phyloP scores from a whole-genome alignment of 2,797 vertebrate genomes.

The Urosaurus nigricauda region DNA sequence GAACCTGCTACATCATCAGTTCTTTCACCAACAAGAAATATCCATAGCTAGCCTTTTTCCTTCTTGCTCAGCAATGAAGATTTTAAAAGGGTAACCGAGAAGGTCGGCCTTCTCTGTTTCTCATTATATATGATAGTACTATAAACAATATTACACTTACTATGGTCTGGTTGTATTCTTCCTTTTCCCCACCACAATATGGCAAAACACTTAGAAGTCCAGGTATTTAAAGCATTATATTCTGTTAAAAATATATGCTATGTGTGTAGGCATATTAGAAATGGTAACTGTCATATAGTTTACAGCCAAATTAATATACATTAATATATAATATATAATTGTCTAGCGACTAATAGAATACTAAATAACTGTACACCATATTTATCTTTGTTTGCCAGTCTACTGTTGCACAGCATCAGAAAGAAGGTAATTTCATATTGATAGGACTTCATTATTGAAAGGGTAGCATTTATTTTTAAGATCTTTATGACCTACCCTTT shows the following conservation, averaged over 20 bases:
- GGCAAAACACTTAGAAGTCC: constrained; percentile 33
- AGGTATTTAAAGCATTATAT: constrained; percentile 26
- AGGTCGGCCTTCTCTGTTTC: background rate
- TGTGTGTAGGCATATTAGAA: constrained; percentile 16
- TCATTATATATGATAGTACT: rapidly evolving
- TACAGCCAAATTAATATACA: constrained; percentile 35
- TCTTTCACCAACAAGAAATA: background rate
- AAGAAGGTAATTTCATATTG: constrained; percentile 28
- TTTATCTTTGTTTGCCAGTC: background rate
- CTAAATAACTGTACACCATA: background rate
- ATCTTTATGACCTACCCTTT: background rate
- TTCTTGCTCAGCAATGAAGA: background rate
- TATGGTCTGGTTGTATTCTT: background rate
- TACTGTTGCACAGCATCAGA: constrained; percentile 25
- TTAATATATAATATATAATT: constrained; percentile 16
- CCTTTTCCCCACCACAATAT: constrained; percentile 14
- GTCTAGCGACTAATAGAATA: constrained; percentile 15
- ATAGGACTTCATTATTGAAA: background rate
- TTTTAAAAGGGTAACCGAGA: background rate
- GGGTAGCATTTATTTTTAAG: background rate
- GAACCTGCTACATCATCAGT: background rate
- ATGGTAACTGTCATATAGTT: constrained; percentile 47
- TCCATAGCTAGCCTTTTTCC: background rate
- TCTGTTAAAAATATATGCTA: constrained; percentile 24
- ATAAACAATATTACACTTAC: background rate